These are phyloP conservation scores for Hypercompe scribonia DNA, from an alignment of 2,888 invertebrate species.

Conservation along the genomic window DNA sequence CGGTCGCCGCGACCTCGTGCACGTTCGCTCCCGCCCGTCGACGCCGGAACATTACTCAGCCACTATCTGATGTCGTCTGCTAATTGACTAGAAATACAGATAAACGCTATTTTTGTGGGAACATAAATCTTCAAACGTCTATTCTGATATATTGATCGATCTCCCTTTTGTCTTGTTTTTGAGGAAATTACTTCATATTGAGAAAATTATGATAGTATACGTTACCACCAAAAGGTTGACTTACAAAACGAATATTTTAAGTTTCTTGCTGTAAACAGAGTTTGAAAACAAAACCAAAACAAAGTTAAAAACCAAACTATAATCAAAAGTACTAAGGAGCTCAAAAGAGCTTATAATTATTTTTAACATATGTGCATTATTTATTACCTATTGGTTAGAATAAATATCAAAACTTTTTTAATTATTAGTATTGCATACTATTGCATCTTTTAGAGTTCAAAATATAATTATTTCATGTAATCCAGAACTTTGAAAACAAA, in stretches of 20 bases:
- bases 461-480: no score
- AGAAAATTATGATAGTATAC: background rate
- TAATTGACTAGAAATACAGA: constrained; percentile 86
- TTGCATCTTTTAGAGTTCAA: background rate
- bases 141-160: constrained; percentile 53
- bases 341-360: background rate
- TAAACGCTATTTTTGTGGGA: constrained; percentile 77
- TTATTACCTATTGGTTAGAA: background rate
- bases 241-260: background rate
- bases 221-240: background rate
- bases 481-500: no score
- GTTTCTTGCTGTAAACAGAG: background rate
- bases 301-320: background rate
- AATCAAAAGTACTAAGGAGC: background rate
- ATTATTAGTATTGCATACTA: background rate
- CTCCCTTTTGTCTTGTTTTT: constrained; percentile 27
- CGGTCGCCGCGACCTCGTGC: constrained; percentile 29
- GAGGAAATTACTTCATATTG: no score
- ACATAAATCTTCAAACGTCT: constrained; percentile 69
- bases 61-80: constrained; percentile 81
- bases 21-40: constrained; percentile 17
- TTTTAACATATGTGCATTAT: background rate
- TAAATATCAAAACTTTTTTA: background rate
- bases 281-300: no score
- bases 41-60: constrained; percentile 74